Percentiles rank a stretch among this genome's conserved stretches.
Evolutionary conservation across 2,888 invertebrate species (phyloP).

Genomic region (Troides oblongomaculatus): DNA sequence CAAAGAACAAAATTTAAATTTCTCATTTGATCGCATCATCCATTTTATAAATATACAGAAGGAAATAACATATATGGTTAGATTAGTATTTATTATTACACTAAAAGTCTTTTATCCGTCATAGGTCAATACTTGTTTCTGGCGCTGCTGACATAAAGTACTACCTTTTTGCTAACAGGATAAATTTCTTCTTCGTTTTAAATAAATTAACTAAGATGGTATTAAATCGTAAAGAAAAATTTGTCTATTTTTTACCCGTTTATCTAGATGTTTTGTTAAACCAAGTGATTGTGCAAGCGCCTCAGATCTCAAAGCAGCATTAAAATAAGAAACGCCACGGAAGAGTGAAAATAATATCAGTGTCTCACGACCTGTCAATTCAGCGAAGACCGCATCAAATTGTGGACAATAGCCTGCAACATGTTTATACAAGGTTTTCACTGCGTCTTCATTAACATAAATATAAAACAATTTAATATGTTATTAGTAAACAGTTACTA

Average conservation of each 20-base stretch:
- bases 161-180: too few relatives aligned
- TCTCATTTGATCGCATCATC: too few relatives aligned
- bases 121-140: too few relatives aligned
- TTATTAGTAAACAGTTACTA: not conserved
- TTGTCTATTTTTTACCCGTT: conserved; percentile 54
- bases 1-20: too few relatives aligned
- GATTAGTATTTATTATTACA: too few relatives aligned
- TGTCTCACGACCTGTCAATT: conserved; percentile 86
- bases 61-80: too few relatives aligned
- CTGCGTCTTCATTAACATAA: not conserved
- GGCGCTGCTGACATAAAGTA: too few relatives aligned
- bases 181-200: too few relatives aligned
- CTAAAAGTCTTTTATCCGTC: too few relatives aligned
- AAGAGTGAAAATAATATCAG: conserved; percentile 83
- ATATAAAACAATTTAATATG: not conserved
- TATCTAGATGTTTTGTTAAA: conserved; percentile 82
- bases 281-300: conserved; percentile 78
- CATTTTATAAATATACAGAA: too few relatives aligned
- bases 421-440: not conserved
- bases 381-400: conserved; percentile 86
- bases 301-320: conserved; percentile 54
- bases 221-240: not conserved
- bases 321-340: conserved; percentile 75
- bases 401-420: conserved; percentile 86
- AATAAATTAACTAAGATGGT: not conserved